phyloP scores from a whole-genome alignment of 2,888 invertebrate genomes.

The Epirrita christyi region DNA sequence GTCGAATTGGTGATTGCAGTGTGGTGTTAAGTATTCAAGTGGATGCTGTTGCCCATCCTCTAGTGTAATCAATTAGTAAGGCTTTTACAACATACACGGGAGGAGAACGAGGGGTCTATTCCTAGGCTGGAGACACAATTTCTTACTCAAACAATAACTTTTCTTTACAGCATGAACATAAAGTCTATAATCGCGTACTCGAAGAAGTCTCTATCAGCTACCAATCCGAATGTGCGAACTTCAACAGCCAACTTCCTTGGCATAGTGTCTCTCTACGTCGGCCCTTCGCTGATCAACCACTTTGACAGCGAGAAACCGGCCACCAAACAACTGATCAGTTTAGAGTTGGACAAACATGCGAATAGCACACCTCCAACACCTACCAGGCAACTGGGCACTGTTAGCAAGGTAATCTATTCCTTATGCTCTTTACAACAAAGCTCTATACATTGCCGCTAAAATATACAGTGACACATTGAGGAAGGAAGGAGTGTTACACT shows the following conservation, averaged over 20 bases:
- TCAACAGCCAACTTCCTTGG: constrained; percentile 91
- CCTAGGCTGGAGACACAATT: too few relatives aligned
- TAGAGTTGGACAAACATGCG: constrained; percentile 92
- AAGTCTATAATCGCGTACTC: constrained; percentile 90
- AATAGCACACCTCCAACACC: constrained; percentile 92
- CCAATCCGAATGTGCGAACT: constrained; percentile 93
- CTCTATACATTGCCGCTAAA: too few relatives aligned
- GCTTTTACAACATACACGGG: too few relatives aligned
- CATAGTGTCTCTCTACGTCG: constrained; percentile 92
- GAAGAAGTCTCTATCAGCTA: constrained; percentile 93
- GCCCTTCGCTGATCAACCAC: constrained; percentile 89
- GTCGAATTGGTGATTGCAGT: too few relatives aligned
- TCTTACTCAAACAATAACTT: not conserved
- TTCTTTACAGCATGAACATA: constrained; percentile 85
- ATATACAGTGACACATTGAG: too few relatives aligned
- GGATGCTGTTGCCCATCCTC: too few relatives aligned
- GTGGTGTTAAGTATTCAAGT: too few relatives aligned
- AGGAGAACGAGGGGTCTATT: too few relatives aligned
- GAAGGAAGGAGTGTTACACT: too few relatives aligned
- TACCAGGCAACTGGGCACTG: constrained; percentile 84
- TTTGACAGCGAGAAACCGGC: constrained; percentile 95
- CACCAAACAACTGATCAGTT: constrained; percentile 92
- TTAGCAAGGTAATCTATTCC: constrained; percentile 62
- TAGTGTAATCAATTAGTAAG: too few relatives aligned
- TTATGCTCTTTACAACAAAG: too few relatives aligned